Evolutionary conservation across 2,888 invertebrate genomes (phyloP).

Genomic region (Peribatodes rhomboidaria): DNA sequence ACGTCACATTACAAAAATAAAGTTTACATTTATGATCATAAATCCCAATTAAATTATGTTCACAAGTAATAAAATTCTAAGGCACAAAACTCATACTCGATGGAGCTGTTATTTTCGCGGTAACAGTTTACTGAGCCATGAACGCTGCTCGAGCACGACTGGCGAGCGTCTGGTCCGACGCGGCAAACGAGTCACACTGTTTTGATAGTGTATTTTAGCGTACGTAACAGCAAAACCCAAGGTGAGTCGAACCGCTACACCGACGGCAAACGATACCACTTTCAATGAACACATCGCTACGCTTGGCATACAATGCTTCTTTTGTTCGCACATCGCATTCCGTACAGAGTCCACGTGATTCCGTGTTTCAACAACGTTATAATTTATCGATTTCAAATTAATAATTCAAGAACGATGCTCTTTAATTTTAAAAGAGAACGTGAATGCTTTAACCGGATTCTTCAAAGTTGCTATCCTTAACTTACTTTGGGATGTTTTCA

Average conservation of each 20-base stretch:
- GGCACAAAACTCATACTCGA: conserved; percentile 41
- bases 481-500: conserved; percentile 51
- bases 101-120: conserved; percentile 45
- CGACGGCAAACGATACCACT: conserved; percentile 58
- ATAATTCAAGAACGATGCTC: conserved; percentile 25
- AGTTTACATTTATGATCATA: conserved; percentile 36
- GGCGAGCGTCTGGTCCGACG: conserved; percentile 64
- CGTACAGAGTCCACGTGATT: background rate
- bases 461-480: conserved; percentile 66
- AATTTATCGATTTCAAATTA: conserved; percentile 27
- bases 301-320: conserved; percentile 57
- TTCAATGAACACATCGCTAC: conserved; percentile 57
- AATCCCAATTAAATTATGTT: conserved; percentile 25
- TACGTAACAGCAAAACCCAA: conserved; percentile 77
- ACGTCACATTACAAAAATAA: conserved; percentile 62
- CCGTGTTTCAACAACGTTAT: conserved; percentile 18
- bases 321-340: conserved; percentile 42
- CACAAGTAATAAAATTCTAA: conserved; percentile 56
- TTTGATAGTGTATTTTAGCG: conserved; percentile 84
- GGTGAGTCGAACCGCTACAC: conserved; percentile 74
- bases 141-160: conserved; percentile 45
- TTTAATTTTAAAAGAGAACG: conserved; percentile 53
- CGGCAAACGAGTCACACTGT: conserved; percentile 76
- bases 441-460: conserved; percentile 46
- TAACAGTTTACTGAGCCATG: conserved; percentile 50